These are phyloP conservation scores for Caenorhabditis sp. DNA, from an alignment of 2,888 invertebrate genomes.

Conservation along the genomic window DNA sequence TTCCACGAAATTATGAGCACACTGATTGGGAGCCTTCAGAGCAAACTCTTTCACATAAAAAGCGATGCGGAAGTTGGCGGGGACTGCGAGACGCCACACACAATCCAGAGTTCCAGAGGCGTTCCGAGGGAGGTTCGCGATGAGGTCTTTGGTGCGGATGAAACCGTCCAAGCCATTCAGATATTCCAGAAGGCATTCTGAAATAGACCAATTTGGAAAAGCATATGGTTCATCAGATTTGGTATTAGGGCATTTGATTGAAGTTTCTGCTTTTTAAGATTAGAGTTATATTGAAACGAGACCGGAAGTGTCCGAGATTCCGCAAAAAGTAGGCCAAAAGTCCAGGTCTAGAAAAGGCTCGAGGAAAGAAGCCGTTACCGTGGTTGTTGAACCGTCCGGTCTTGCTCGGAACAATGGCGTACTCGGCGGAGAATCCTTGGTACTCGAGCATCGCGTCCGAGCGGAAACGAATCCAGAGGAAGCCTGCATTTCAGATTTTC, in stretches of 20 bases:
- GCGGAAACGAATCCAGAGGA: slow-evolving; percentile 81
- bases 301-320: no score
- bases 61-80: slow-evolving; percentile 60
- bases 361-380: background rate
- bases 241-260: no score
- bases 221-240: no score
- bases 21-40: slow-evolving; percentile 75
- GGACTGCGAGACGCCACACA: slow-evolving; percentile 72
- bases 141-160: slow-evolving; percentile 60
- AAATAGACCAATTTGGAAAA: background rate
- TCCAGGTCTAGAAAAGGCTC: no score
- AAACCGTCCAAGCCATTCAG: slow-evolving; percentile 67
- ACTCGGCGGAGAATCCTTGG: slow-evolving; percentile 80
- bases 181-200: slow-evolving; percentile 71
- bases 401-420: slow-evolving; percentile 69
- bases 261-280: no score
- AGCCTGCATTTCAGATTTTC: slow-evolving; percentile 64
- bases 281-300: no score
- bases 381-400: slow-evolving; percentile 41
- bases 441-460: slow-evolving; percentile 80
- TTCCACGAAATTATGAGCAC: slow-evolving; percentile 76
- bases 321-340: no score
- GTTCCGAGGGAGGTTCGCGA: slow-evolving; percentile 49
- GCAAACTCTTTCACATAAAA: slow-evolving; percentile 74
- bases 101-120: slow-evolving; percentile 68